Conservation (phyloP, 2,797 vertebrate species). For the Eulemur albifrons region DNA sequence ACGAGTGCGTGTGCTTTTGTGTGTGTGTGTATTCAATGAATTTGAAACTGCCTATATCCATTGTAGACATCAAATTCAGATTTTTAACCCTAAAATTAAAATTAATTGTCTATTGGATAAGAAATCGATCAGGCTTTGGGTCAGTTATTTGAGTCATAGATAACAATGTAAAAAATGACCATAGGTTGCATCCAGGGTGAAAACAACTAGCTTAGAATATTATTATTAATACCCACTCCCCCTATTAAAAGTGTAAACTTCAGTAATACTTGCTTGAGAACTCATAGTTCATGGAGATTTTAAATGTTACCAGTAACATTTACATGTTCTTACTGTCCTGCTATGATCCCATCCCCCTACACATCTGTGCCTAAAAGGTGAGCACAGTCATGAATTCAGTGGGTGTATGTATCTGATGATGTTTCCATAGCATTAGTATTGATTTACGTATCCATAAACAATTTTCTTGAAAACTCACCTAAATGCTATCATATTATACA, state of each 20-base stretch:
- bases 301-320: neutral
- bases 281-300: neutral
- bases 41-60: neutral
- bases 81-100: neutral
- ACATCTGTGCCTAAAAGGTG: neutral
- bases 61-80: neutral
- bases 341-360: neutral
- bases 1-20: neutral
- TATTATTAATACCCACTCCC: neutral
- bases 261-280: neutral
- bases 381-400: neutral
- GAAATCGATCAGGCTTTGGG: neutral
- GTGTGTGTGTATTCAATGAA: neutral
- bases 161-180: neutral
- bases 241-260: neutral
- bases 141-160: neutral
- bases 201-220: neutral
- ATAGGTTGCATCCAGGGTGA: neutral
- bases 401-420: neutral
- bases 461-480: neutral
- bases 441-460: neutral
- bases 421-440: neutral
- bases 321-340: neutral
- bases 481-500: neutral
- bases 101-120: neutral